Evolutionary conservation across 2,113 vertebrate species (phyloP).

Genomic region (Macquaria ambigua): DNA sequence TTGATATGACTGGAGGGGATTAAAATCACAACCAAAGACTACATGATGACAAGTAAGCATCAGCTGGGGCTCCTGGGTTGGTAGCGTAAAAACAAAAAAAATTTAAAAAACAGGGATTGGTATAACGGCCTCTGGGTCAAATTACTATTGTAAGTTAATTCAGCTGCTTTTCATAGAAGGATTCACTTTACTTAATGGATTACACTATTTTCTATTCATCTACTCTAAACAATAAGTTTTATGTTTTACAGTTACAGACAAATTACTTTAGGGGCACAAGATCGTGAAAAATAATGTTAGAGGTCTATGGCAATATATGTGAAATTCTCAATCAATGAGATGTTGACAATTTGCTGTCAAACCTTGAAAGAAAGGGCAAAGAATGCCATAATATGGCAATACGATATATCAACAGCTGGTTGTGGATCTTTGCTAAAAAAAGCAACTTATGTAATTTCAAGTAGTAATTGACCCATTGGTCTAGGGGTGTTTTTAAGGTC

Average conservation of each 20-base stretch:
- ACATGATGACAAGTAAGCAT: slow-evolving; percentile 55
- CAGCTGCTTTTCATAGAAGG: slow-evolving; percentile 32
- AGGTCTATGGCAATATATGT: not conserved
- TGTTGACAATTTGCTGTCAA: slow-evolving; percentile 8
- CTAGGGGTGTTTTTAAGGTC: slow-evolving; percentile 30
- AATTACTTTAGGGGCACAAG: not conserved
- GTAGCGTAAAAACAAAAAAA: slow-evolving; percentile 19
- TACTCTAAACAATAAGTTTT: not conserved
- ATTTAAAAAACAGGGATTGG: slow-evolving; percentile 30
- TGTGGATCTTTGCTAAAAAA: slow-evolving; percentile 19
- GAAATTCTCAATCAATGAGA: not conserved
- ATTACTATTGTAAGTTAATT: slow-evolving; percentile 49
- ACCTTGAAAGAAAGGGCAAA: not conserved
- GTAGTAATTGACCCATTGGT: slow-evolving; percentile 67
- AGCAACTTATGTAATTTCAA: slow-evolving; percentile 41
- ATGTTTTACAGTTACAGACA: not conserved
- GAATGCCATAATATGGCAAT: not conserved
- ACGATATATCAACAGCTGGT: not conserved
- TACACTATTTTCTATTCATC: not conserved
- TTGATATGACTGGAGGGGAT: slow-evolving; percentile 68
- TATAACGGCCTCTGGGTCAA: slow-evolving; percentile 61
- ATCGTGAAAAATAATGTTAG: not conserved
- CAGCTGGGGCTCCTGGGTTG: slow-evolving; percentile 58
- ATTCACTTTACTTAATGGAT: not conserved
- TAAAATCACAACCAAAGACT: slow-evolving; percentile 80